Conservation (phyloP, 2,797 vertebrate genomes). For the Enteromius radiatus region DNA sequence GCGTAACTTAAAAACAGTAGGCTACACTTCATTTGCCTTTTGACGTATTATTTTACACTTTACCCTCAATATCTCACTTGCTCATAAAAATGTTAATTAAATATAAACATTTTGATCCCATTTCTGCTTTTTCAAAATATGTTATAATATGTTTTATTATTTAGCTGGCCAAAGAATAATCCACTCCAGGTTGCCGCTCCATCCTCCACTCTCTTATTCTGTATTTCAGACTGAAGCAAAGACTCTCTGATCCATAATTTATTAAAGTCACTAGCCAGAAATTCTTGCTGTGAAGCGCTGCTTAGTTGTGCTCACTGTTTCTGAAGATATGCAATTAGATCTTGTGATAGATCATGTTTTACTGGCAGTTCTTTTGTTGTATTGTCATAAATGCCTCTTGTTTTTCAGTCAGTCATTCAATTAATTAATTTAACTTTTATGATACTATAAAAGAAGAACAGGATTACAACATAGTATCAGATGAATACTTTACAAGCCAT, state of each 20-base stretch:
- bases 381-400: not conserved
- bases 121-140: constrained; percentile 7
- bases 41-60: not conserved
- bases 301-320: not conserved
- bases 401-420: not conserved
- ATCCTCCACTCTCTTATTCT: not conserved
- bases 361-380: not conserved
- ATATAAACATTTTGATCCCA: not conserved
- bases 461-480: not conserved
- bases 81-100: not conserved
- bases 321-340: constrained; percentile 12
- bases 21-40: not conserved
- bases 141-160: not conserved
- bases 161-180: not conserved
- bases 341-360: not conserved
- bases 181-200: not conserved
- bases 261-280: constrained; percentile 46
- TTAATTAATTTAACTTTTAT: not conserved
- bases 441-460: not conserved
- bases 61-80: not conserved
- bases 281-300: constrained; percentile 6
- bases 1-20: not conserved
- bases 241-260: constrained; percentile 62
- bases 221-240: constrained; percentile 43
- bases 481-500: not conserved